phyloP scores from a whole-genome alignment of 1,140 invertebrate species.

The Heliothis virescens region DNA sequence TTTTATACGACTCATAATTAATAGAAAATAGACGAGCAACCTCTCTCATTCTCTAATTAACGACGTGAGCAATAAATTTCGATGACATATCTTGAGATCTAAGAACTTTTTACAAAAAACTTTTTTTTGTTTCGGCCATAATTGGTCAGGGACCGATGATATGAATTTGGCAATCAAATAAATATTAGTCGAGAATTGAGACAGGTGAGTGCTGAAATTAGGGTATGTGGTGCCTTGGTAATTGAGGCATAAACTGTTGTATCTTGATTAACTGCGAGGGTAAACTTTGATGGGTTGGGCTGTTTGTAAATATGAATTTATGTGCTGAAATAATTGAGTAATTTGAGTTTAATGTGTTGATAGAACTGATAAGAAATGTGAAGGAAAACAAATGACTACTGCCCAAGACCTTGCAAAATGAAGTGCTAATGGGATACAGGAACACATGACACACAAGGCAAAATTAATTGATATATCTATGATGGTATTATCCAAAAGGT shows the following conservation, averaged over 20 bases:
- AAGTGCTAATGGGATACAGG: too few relatives aligned
- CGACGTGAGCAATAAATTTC: slow-evolving; percentile 36
- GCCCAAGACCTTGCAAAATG: too few relatives aligned
- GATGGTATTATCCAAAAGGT: too few relatives aligned
- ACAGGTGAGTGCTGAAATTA: slow-evolving; percentile 59
- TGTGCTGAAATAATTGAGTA: slow-evolving; percentile 4
- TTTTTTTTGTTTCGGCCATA: neutral
- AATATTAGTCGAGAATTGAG: slow-evolving; percentile 61
- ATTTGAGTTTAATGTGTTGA: neutral
- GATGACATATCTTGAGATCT: slow-evolving; percentile 39
- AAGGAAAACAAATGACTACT: neutral
- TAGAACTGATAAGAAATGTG: neutral
- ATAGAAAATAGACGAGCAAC: slow-evolving; percentile 40
- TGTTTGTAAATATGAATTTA: slow-evolving; percentile 25
- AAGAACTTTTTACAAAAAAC: slow-evolving; percentile 17
- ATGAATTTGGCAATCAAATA: slow-evolving; percentile 68
- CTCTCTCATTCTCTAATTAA: slow-evolving; percentile 39
- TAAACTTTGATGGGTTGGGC: neutral
- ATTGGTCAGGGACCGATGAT: slow-evolving; percentile 27
- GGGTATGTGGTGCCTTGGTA: slow-evolving; percentile 14
- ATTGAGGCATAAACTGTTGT: slow-evolving; percentile 38
- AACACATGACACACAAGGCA: too few relatives aligned
- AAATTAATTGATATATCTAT: too few relatives aligned
- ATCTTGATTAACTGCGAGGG: slow-evolving; percentile 42
- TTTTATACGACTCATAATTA: slow-evolving; percentile 45